Conservation (phyloP, 2,888 invertebrate genomes). For the Hirtodrosophila histrioides region DNA sequence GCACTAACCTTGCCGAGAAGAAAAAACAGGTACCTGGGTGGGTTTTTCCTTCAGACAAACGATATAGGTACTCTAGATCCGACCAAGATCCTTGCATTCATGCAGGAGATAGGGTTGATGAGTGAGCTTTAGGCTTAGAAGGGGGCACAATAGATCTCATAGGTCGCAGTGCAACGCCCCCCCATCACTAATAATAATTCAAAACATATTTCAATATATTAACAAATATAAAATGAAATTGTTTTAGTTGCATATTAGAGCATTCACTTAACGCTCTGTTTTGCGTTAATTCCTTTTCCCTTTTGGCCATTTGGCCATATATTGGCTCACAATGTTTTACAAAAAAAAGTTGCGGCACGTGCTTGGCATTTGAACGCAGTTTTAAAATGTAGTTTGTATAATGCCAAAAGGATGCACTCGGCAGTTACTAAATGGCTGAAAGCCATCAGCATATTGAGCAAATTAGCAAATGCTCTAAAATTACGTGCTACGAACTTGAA, state of each 20-base stretch:
- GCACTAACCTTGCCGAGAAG: too few species aligned
- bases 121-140: too few species aligned
- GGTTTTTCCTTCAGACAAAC: too few species aligned
- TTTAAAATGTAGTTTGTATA: conserved; percentile 54
- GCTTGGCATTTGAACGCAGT: conserved; percentile 40
- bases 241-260: conserved; percentile 6
- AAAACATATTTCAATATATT: too few species aligned
- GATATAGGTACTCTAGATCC: too few species aligned
- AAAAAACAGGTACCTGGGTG: too few species aligned
- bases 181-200: too few species aligned
- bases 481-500: conserved; percentile 41
- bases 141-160: too few species aligned
- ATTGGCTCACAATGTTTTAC: conserved; percentile 12
- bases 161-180: too few species aligned
- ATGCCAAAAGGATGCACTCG: conserved; percentile 48
- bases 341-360: conserved; percentile 54
- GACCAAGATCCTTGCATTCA: too few species aligned
- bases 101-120: too few species aligned
- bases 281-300: background rate
- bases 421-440: conserved; percentile 44
- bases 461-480: conserved; percentile 49
- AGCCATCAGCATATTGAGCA: conserved; percentile 60
- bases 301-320: conserved; percentile 16
- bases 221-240: too few species aligned
- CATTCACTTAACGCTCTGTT: background rate